Percentiles rank a stretch among this genome's conserved stretches.
Evolutionary conservation across 2,797 vertebrate species (phyloP).

Genomic region (Huso huso): DNA sequence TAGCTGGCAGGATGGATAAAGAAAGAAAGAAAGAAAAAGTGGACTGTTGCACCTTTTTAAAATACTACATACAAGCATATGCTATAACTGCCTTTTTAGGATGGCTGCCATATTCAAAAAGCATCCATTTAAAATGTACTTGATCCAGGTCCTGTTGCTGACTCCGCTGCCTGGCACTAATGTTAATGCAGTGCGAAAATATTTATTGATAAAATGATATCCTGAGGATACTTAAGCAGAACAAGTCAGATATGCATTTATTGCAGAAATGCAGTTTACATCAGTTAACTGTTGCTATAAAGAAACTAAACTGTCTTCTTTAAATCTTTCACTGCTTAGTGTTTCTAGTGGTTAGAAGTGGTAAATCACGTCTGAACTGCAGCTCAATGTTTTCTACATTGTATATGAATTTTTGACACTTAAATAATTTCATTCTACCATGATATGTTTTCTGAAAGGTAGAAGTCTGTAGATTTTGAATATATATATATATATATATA

Average conservation of each 20-base stretch:
- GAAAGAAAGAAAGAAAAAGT: neutral
- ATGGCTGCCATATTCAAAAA: neutral
- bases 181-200: neutral
- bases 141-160: neutral
- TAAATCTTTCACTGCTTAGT: neutral
- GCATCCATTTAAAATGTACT: neutral
- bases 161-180: neutral
- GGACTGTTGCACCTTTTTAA: neutral
- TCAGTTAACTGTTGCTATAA: constrained; percentile 10
- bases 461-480: too few species aligned
- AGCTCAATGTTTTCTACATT: too few species aligned
- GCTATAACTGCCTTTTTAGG: neutral
- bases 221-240: neutral
- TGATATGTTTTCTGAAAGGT: too few species aligned
- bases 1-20: neutral
- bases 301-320: too few species aligned
- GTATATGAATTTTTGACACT: too few species aligned
- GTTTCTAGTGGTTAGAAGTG: neutral
- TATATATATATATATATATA: too few species aligned
- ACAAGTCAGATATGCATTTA: too few species aligned
- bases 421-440: too few species aligned
- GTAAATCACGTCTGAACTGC: too few species aligned
- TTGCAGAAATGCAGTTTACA: neutral
- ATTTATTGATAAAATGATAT: neutral
- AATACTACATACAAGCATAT: neutral